A percentile compares a stretch with the other conserved stretches of the same genome.
Conservation (phyloP, 1,140 invertebrate species). For the Ylistrum balloti region DNA sequence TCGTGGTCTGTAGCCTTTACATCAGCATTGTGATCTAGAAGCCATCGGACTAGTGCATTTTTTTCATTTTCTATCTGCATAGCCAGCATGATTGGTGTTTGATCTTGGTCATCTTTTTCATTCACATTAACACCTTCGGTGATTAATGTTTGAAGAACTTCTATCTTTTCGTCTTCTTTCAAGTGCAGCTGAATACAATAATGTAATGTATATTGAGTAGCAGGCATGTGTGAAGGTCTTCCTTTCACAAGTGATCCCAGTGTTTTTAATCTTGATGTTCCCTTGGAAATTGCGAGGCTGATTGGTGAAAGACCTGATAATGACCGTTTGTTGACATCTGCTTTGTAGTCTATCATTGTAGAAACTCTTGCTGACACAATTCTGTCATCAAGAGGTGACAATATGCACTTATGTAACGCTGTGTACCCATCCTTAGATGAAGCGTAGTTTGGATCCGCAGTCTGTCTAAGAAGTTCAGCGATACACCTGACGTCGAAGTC, state of each 20-base stretch:
- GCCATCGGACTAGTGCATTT: background rate
- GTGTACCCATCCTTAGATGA: background rate
- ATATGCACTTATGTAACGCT: background rate
- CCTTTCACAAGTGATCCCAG: slow-evolving; percentile 3
- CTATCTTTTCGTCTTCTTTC: background rate
- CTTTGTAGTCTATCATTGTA: background rate
- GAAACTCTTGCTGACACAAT: background rate
- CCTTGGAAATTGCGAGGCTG: background rate
- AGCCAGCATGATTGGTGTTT: background rate
- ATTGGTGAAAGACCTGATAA: background rate
- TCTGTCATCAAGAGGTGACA: background rate
- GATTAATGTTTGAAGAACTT: background rate
- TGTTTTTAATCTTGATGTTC: slow-evolving; percentile 15
- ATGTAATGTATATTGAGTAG: background rate
- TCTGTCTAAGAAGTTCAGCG: background rate
- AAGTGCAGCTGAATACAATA: background rate
- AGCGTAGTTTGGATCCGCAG: background rate
- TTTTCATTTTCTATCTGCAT: background rate
- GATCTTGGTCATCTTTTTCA: background rate
- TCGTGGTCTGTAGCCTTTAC: background rate
- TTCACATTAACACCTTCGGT: background rate
- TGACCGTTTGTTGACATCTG: background rate
- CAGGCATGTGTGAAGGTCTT: background rate
- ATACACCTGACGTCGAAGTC: background rate
- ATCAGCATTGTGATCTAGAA: background rate